A percentile compares a stretch with the other conserved stretches of the same genome.
These are phyloP conservation scores for Malurus cyaneus DNA, from an alignment of 2,113 vertebrate species.

Conservation along the genomic window DNA sequence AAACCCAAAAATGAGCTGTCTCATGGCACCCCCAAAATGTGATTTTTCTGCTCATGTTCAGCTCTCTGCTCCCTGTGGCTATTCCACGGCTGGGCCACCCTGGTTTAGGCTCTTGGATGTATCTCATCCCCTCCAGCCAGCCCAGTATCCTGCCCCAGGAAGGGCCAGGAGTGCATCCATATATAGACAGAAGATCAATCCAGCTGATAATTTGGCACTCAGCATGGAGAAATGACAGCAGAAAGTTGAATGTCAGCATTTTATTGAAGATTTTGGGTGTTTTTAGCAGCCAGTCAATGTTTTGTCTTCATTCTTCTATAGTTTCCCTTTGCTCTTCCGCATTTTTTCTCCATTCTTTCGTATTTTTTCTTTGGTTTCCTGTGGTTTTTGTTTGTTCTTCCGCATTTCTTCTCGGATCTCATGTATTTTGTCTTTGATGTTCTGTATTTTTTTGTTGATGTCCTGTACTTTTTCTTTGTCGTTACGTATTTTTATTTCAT, in stretches of 20 bases:
- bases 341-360: background rate
- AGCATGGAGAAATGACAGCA: background rate
- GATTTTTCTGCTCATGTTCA: background rate
- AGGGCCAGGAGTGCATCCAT: background rate
- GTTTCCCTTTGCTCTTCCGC: background rate
- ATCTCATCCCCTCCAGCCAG: background rate
- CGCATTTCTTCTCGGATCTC: background rate
- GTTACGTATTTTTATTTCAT: background rate
- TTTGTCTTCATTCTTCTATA: background rate
- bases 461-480: background rate
- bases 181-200: background rate
- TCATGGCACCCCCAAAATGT: background rate
- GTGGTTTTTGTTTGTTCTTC: background rate
- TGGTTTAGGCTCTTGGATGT: background rate
- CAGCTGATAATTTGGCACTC: background rate
- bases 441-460: background rate
- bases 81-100: background rate
- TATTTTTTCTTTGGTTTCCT: background rate
- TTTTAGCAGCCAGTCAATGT: background rate
- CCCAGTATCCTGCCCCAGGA: background rate
- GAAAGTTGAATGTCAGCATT: background rate
- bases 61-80: background rate
- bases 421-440: background rate
- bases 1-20: rapidly evolving
- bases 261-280: background rate